A percentile compares a stretch with the other conserved stretches of the same genome.
Evolutionary conservation across 2,888 invertebrate genomes (phyloP).

Genomic region (Coelopa pilipes): DNA sequence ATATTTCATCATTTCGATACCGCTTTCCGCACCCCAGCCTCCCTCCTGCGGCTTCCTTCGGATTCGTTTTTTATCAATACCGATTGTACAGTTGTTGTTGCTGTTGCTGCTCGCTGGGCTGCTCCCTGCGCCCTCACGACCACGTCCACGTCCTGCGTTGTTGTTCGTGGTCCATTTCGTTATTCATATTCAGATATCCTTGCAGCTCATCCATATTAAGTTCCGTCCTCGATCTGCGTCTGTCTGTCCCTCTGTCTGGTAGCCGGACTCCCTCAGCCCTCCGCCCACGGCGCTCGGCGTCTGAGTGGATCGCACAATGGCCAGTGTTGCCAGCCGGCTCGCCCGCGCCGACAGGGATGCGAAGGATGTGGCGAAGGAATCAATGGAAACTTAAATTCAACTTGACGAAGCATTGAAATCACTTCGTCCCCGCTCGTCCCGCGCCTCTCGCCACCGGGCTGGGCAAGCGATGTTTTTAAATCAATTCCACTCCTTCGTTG

Average conservation of each 20-base stretch:
- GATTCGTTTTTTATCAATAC: neutral
- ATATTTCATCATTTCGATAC: slow-evolving; percentile 26
- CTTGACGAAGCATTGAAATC: slow-evolving; percentile 13
- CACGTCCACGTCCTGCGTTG: no score
- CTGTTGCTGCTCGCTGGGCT: neutral
- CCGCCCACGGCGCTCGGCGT: no score
- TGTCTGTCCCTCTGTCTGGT: neutral
- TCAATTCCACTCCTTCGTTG: no score
- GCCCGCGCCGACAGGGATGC: neutral
- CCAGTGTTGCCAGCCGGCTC: neutral
- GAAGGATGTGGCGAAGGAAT: neutral
- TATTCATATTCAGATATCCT: slow-evolving; percentile 31
- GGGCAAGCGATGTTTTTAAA: no score
- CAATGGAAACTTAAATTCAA: slow-evolving; percentile 17
- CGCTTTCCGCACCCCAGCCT: neutral
- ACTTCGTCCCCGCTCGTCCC: neutral
- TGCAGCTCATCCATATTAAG: slow-evolving; percentile 16
- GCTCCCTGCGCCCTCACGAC: no score
- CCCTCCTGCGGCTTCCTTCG: neutral
- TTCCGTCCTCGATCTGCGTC: slow-evolving; percentile 9
- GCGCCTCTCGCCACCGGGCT: no score
- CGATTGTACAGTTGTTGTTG: neutral
- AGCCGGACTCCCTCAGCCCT: neutral
- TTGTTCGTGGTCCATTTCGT: slow-evolving; percentile 5
- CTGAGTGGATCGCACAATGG: neutral